Evolutionary conservation across 1,140 invertebrate species (phyloP).

Genomic region (Brachionus plicatilis): DNA sequence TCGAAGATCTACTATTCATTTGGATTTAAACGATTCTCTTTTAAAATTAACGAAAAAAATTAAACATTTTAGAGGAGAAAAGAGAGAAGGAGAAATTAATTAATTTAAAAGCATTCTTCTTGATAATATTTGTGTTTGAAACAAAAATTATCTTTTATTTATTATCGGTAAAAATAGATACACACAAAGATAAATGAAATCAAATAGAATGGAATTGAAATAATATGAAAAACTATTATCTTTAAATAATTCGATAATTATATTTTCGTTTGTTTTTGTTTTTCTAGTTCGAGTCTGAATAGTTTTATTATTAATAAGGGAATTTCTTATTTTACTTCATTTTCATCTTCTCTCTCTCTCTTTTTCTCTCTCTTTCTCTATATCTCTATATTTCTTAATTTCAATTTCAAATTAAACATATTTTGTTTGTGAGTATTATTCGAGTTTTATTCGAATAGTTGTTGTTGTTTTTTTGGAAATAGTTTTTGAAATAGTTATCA

Average conservation of each 20-base stretch:
- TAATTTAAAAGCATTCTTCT: slow-evolving; percentile 18
- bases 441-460: background rate
- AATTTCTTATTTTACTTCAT: background rate
- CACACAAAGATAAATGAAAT: slow-evolving; percentile 9
- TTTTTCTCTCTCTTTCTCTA: no score
- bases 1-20: background rate
- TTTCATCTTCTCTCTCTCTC: no score
- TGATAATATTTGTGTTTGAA: background rate
- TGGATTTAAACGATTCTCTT: background rate
- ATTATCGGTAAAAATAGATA: slow-evolving; percentile 7
- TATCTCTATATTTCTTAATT: background rate
- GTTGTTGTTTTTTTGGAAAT: background rate
- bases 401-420: slow-evolving; percentile 2
- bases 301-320: slow-evolving; percentile 19
- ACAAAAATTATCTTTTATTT: slow-evolving; percentile 27
- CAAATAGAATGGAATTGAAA: slow-evolving; percentile 15
- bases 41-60: background rate
- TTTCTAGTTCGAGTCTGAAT: slow-evolving; percentile 18
- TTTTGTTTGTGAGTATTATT: background rate
- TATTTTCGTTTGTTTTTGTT: slow-evolving; percentile 33
- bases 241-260: slow-evolving; percentile 39
- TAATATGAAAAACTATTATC: slow-evolving; percentile 35
- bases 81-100: background rate
- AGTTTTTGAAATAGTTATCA: background rate
- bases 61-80: no score